A percentile compares a stretch with the other conserved stretches of the same genome.
phyloP scores from a whole-genome alignment of 1,140 invertebrate species.

The Pemphigus obesinymphae region DNA sequence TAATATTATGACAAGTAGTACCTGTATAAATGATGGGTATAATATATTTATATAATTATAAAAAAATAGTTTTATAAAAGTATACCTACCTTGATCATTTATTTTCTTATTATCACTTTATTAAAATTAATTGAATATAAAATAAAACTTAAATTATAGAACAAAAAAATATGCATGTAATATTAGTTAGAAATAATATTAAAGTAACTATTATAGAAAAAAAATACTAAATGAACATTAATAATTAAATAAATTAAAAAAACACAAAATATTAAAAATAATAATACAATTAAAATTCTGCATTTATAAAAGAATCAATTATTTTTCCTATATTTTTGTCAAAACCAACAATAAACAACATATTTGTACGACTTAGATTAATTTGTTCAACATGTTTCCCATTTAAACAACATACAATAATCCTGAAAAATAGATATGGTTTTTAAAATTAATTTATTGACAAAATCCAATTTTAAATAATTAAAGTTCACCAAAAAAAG shows the following conservation, averaged over 20 bases:
- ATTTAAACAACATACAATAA: conserved; percentile 22
- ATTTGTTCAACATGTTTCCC: conserved; percentile 18
- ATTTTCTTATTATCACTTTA: too few species aligned
- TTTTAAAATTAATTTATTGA: neutral
- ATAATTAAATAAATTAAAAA: neutral
- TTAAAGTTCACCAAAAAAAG: neutral
- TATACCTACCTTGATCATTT: too few species aligned
- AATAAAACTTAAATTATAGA: neutral
- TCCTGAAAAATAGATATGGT: neutral
- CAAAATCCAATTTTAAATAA: neutral
- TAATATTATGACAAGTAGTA: too few species aligned
- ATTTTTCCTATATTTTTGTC: conserved; percentile 37
- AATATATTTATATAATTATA: too few species aligned
- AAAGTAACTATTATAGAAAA: too few species aligned
- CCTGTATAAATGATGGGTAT: too few species aligned
- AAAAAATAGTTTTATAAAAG: too few species aligned
- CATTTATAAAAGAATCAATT: conserved; percentile 32
- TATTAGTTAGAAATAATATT: too few species aligned
- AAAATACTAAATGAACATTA: neutral
- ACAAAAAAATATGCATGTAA: neutral
- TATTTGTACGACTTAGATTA: neutral
- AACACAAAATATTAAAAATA: neutral
- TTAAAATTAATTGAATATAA: too few species aligned
- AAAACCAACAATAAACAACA: conserved; percentile 33
- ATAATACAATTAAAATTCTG: conserved; percentile 8